Percentiles rank a stretch among this genome's conserved stretches.
Conservation (phyloP, 2,113 vertebrate species). For the Maccullochella peelii region DNA sequence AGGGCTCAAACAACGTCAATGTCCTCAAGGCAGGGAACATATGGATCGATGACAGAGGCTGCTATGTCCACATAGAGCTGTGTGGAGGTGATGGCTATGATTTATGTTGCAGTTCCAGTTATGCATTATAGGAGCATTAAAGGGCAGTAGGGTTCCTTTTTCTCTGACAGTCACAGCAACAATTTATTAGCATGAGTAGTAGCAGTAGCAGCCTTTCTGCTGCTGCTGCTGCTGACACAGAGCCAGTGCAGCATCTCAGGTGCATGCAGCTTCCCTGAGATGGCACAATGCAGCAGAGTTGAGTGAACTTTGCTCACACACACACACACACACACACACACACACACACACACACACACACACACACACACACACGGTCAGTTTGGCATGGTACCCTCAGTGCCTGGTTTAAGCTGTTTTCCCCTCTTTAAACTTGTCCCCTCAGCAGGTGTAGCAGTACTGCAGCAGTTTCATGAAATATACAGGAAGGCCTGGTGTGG, state of each 20-base stretch:
- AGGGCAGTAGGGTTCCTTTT: neutral
- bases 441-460: constrained; percentile 61
- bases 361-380: neutral
- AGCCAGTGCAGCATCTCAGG: constrained; percentile 33
- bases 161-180: constrained; percentile 13
- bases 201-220: constrained; percentile 1
- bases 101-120: constrained; percentile 23
- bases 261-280: constrained; percentile 35
- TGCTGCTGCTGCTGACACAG: constrained; percentile 13
- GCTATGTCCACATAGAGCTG: constrained; percentile 27
- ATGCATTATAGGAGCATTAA: constrained; percentile 34
- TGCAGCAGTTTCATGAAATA: constrained; percentile 44
- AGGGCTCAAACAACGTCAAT: constrained; percentile 4
- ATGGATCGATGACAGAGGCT: constrained; percentile 39
- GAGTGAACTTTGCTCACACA: constrained; percentile 16
- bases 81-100: constrained; percentile 44
- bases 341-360: neutral
- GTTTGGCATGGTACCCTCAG: constrained; percentile 8
- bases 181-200: constrained; percentile 28
- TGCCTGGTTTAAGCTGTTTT: constrained; percentile 38
- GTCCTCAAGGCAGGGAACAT: constrained; percentile 38
- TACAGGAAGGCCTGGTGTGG: neutral
- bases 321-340: neutral
- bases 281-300: constrained; percentile 40
- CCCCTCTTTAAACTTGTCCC: constrained; percentile 51